Percentiles rank a stretch among this genome's conserved stretches.
Evolutionary conservation across 2,113 vertebrate genomes (phyloP).

Genomic region (Nannospalax galili): DNA sequence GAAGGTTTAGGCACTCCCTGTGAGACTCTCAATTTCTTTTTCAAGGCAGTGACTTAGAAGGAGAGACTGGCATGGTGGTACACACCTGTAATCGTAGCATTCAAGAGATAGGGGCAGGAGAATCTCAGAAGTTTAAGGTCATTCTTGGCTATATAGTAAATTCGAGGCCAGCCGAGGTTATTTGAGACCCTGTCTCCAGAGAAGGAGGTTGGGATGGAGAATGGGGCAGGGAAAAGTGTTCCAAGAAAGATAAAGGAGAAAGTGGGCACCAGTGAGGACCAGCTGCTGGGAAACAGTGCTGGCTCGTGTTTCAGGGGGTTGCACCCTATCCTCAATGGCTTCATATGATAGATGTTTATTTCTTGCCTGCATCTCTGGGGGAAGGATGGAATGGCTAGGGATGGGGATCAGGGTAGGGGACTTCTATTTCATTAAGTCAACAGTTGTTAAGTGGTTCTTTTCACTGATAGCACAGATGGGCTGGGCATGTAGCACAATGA

Average conservation of each 20-base stretch:
- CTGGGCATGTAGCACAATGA: not conserved
- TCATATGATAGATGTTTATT: not conserved
- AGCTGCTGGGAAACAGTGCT: conserved; percentile 40
- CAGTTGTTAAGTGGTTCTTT: not conserved
- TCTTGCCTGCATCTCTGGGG: not conserved
- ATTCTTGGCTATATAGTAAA: not conserved
- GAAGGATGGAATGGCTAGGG: not conserved
- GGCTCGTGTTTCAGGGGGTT: not conserved
- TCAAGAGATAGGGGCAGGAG: not conserved
- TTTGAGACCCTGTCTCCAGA: not conserved
- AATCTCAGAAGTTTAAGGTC: not conserved
- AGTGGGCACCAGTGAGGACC: conserved; percentile 17
- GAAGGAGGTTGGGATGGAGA: not conserved
- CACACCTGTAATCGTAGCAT: too few species aligned
- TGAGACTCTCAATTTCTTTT: conserved; percentile 14
- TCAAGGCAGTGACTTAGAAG: not conserved
- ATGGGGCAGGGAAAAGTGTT: not conserved
- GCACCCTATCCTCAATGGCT: not conserved
- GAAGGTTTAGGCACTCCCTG: conserved; percentile 1
- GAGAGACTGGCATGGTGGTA: not conserved
- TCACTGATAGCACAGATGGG: not conserved
- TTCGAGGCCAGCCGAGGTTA: not conserved
- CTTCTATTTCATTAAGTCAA: not conserved
- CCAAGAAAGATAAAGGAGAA: conserved; percentile 13
- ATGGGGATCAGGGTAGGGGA: fast-evolving